A percentile compares a stretch with the other conserved stretches of the same genome.
phyloP scores from a whole-genome alignment of 2,797 vertebrate genomes.

The Sebastes oblongus region DNA sequence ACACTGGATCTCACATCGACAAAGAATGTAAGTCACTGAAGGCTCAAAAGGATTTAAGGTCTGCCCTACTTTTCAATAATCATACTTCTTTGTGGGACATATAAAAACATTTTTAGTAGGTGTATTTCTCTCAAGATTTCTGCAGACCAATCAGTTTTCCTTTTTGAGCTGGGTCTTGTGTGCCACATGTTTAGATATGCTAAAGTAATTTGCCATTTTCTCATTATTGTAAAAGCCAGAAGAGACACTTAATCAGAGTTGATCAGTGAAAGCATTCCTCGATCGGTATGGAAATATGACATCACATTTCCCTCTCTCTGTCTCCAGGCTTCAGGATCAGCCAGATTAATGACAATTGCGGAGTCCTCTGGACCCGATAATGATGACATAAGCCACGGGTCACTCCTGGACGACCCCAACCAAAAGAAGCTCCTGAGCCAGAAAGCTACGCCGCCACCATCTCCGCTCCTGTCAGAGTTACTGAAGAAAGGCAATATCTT shows the following conservation, averaged over 20 bases:
- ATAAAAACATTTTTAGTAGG: neutral
- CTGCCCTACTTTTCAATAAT: neutral
- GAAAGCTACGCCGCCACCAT: conserved; percentile 95
- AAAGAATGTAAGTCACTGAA: conserved; percentile 65
- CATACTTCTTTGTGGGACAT: neutral
- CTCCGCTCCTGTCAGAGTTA: conserved; percentile 96
- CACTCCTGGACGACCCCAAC: conserved; percentile 90
- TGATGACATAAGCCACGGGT: conserved; percentile 87
- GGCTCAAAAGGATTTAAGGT: neutral
- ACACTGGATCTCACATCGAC: conserved; percentile 83
- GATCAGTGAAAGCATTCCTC: neutral
- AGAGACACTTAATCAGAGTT: neutral
- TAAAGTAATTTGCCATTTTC: neutral
- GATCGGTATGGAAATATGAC: neutral
- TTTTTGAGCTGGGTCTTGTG: neutral
- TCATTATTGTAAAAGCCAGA: neutral
- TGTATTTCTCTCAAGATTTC: neutral
- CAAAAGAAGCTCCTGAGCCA: conserved; percentile 95
- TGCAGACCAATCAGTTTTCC: neutral
- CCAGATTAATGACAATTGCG: conserved; percentile 82
- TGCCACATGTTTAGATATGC: neutral
- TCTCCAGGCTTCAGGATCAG: conserved; percentile 85
- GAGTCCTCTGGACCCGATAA: conserved; percentile 85
- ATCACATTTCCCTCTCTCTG: conserved; percentile 73
- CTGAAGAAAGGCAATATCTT: conserved; percentile 97